A percentile compares a stretch with the other conserved stretches of the same genome.
Conservation (phyloP, 2,888 invertebrate genomes). For the Hymenopus coronatus region DNA sequence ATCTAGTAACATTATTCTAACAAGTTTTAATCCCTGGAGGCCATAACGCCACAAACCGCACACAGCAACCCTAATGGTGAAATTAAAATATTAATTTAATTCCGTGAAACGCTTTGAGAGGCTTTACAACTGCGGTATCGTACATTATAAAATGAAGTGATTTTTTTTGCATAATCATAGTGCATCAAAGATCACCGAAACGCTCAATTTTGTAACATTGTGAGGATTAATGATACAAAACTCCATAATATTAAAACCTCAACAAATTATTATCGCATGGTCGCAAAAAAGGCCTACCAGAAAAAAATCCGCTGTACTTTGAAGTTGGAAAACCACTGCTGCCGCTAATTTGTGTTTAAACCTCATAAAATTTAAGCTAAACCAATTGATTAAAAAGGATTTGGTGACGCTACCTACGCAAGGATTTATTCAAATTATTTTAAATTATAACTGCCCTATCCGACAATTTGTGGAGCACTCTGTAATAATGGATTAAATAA, state of each 20-base stretch:
- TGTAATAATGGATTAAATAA: too few relatives aligned
- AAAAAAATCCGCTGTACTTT: neutral
- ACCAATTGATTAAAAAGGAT: neutral
- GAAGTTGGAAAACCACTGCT: neutral
- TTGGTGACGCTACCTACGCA: neutral
- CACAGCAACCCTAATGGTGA: neutral
- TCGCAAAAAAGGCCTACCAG: neutral
- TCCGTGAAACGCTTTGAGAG: neutral
- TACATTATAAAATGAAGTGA: neutral
- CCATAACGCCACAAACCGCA: neutral
- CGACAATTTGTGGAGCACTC: too few relatives aligned
- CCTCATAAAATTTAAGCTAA: neutral
- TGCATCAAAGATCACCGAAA: neutral
- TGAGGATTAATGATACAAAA: neutral
- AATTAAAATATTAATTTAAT: neutral
- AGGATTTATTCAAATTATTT: too few relatives aligned
- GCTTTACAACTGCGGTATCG: neutral
- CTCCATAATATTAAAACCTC: neutral
- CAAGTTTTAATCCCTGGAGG: neutral
- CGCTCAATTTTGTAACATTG: neutral
- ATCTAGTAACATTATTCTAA: neutral
- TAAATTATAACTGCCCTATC: too few relatives aligned
- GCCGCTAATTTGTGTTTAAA: neutral
- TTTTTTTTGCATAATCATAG: neutral
- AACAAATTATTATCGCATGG: neutral